These are phyloP conservation scores for Spatulosminthurus flaviceps DNA, from an alignment of 2,888 invertebrate species.

Conservation along the genomic window DNA sequence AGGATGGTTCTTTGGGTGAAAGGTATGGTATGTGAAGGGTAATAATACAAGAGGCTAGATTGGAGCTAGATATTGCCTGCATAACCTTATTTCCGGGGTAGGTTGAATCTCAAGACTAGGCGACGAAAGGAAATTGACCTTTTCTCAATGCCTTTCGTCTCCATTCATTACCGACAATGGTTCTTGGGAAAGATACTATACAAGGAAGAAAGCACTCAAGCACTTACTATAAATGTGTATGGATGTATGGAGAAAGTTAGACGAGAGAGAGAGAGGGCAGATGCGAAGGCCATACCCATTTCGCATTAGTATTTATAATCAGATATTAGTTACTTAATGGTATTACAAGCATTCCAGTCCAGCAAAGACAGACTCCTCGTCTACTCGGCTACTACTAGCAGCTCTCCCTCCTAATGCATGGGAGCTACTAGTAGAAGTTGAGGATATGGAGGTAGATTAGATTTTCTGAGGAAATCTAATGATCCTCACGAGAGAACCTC, in stretches of 20 bases:
- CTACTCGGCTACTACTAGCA: no score
- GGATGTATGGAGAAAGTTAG: no score
- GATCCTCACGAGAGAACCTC: constrained; percentile 18
- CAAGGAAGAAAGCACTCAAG: no score
- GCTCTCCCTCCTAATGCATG: no score
- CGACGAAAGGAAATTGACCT: constrained; percentile 50
- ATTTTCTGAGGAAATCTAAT: constrained; percentile 14
- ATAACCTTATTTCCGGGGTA: constrained; percentile 7
- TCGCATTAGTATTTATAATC: constrained; percentile 3
- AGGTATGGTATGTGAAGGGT: no score
- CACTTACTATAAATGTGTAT: no score
- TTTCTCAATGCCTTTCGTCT: constrained; percentile 39
- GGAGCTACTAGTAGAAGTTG: no score
- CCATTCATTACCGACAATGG: constrained; percentile 29
- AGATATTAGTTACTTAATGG: constrained; percentile 13
- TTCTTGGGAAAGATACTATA: no score
- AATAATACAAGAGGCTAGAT: not conserved
- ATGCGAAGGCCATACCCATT: not conserved
- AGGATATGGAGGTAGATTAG: not conserved
- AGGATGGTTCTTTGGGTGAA: no score
- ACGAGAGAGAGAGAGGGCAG: no score
- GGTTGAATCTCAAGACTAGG: not conserved
- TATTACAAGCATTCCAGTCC: not conserved
- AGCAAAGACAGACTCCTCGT: no score
- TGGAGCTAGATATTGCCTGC: not conserved